These are phyloP conservation scores for Sminthurides aquaticus DNA, from an alignment of 2,888 invertebrate species.

Conservation along the genomic window DNA sequence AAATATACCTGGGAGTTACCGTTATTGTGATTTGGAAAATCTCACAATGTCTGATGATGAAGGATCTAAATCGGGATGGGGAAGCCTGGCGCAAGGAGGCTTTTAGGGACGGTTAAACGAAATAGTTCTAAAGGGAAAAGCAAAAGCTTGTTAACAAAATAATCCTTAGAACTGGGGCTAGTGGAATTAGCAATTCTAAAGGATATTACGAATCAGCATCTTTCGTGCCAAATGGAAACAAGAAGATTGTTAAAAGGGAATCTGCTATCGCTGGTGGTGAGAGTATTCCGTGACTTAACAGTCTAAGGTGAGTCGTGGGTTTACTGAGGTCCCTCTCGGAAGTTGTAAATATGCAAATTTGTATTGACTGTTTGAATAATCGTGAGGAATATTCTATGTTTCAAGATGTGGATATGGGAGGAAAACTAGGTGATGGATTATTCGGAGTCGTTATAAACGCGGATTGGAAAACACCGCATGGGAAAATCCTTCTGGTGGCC, in stretches of 20 bases:
- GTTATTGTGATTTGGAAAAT: too few species aligned
- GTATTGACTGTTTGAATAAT: neutral
- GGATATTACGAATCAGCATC: conserved; percentile 23
- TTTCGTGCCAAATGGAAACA: conserved; percentile 13
- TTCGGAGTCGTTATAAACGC: conserved; percentile 93
- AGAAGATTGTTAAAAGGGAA: conserved; percentile 21
- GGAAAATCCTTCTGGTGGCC: conserved; percentile 69
- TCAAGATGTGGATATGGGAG: conserved; percentile 49
- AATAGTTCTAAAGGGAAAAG: conserved; percentile 73
- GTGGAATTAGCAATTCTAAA: neutral
- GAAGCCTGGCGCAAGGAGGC: conserved; percentile 80
- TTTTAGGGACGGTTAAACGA: conserved; percentile 87
- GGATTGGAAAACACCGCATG: conserved; percentile 75
- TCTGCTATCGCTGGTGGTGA: conserved; percentile 24
- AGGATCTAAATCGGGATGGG: conserved; percentile 79
- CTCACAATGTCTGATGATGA: conserved; percentile 48
- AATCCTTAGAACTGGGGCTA: conserved; percentile 11
- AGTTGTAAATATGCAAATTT: neutral
- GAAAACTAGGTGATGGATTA: conserved; percentile 91
- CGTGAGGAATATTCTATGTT: conserved; percentile 39
- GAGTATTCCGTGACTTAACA: conserved; percentile 43
- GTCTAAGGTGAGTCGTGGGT: conserved; percentile 37
- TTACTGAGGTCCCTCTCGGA: neutral
- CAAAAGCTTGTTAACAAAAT: conserved; percentile 58
- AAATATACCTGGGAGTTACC: too few species aligned